Evolutionary conservation across 2,888 invertebrate genomes (phyloP), one percentile per base, ranked within the genome.

Genomic region (Biston stratarius): DNA sequence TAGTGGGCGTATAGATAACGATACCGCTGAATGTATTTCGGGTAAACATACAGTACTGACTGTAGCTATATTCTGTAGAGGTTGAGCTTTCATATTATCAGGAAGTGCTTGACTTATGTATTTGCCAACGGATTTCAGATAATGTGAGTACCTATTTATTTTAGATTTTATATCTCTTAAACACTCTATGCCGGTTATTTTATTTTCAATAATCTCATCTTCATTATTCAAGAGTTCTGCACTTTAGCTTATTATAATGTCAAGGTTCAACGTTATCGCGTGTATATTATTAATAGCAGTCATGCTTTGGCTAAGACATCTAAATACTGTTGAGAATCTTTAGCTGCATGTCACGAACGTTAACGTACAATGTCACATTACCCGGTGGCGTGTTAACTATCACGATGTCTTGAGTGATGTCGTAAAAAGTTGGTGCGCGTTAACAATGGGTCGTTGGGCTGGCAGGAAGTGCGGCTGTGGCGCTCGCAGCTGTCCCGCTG

Each of bases 401-500:
- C 67, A 69, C 68, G 68, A 66, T 69, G 67, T 81, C 77, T 76
- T 80, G 80, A 82, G 82, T 83, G 84, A 81, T 78, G 82, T 81
- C 84, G 84, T 83, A 89, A 90, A 90, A 88, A 88, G 62, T 59
- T 61, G 66, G 79, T 81, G 79, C 79, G 73, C 77, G 71, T 77
- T 82, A 86, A 92, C 91, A 92, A 92, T 92, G 82, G 88, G 81
- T 85, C 83, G 85, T 84, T 85, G 84, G 84, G 81, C 76, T 72
- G 85, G 80, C 91, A 91, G 91, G 91, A 92, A 91, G 87, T 86
- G 78, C 86, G 87, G 84, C 83, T 86, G 87, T 80, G 77, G 86
- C 70, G 78, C 74, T 75, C 78, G 82, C 90, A 89, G 90, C 90
- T 90, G 90, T 83, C 79, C 74, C 70, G 74, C 66, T 66, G 67